Base-by-base conservation (phyloP, 2,797 vertebrate genomes). In the Leptodactylus fallax region DNA sequence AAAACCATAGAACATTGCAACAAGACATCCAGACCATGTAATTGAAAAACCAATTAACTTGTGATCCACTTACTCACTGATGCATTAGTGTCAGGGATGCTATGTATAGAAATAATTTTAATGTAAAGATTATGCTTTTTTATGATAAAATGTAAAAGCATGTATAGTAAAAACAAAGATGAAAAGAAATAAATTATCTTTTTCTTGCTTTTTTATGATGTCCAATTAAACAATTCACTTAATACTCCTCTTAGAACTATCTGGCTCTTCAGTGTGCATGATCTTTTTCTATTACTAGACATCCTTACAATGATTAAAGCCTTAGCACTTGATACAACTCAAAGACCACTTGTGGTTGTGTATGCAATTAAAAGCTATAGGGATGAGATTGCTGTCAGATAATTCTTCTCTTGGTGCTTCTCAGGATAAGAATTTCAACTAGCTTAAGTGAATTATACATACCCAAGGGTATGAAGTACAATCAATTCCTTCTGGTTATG, bases 341-440 rank as follows among this genome's bases (percentile, higher is more conserved):
- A 36, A 36, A 81, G 77, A 80, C 77, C 65, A 86, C 85, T 86
- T 86, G 85, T 72, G 53, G 85, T 81, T 86, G 78, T 86, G 79
- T 80, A 72, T 45, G 65, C 85, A 86, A 86, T 86, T 86, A 86
- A 86, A 81, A 86, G 51, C 85, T 86, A 67, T 72, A 16, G 63
- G 55, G 56, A 80, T 86, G 63, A 86, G 51, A 81, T 71, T 81
- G 78, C 85, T 86, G 85, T 71, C 85, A 86, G 85, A 58, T 72
- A 71, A 86, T 72, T 81, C 65, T 86, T 81, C 27, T 80, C 27
- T 69, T 56, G 19, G 25, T 58, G 51, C 53, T 86, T n/a, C 63
- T 86, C 19, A 71, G 51, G 21, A 80, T 27, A 86, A 47, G 47
- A 86, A 56, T 86, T 69, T 79, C 19, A 80, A 65, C 76, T 69